Conservation (phyloP, 2,797 vertebrate species). For the Falco biarmicus region DNA sequence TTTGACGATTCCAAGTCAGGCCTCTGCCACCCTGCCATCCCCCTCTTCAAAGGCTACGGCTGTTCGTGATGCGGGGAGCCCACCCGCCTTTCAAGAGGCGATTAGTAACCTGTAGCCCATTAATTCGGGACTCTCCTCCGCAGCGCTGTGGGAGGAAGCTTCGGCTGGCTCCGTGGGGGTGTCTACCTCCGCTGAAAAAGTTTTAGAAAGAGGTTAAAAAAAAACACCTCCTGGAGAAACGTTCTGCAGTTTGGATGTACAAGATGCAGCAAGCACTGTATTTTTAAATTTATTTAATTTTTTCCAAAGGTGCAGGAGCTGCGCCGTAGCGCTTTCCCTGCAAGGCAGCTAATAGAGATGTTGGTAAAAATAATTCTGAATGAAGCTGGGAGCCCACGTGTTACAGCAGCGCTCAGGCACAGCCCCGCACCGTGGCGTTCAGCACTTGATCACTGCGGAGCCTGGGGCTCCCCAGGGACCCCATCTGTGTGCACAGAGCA, state of each 20-base stretch:
- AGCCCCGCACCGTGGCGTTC: neutral
- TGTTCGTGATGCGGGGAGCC: neutral
- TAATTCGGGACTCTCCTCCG: neutral
- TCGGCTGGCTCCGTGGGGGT: accelerated
- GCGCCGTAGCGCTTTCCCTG: neutral
- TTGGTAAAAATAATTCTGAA: slow-evolving; percentile 13
- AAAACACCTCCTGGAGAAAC: neutral
- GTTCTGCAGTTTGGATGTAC: neutral
- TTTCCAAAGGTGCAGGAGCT: neutral
- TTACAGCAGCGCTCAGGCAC: neutral
- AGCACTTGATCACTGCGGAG: accelerated
- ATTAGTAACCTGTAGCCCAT: neutral
- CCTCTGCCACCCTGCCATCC: neutral
- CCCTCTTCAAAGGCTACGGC: neutral
- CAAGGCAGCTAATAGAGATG: neutral
- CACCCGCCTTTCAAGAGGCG: neutral
- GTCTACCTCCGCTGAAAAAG: neutral
- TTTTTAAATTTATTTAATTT: neutral
- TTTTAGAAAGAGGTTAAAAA: neutral
- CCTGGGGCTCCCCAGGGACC: neutral
- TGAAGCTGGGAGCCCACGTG: neutral
- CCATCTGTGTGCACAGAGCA: accelerated
- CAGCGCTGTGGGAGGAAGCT: neutral
- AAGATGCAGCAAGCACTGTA: accelerated
- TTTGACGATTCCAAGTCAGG: neutral